Conservation (phyloP, 1,140 invertebrate species). For the Drepana arcuata region DNA sequence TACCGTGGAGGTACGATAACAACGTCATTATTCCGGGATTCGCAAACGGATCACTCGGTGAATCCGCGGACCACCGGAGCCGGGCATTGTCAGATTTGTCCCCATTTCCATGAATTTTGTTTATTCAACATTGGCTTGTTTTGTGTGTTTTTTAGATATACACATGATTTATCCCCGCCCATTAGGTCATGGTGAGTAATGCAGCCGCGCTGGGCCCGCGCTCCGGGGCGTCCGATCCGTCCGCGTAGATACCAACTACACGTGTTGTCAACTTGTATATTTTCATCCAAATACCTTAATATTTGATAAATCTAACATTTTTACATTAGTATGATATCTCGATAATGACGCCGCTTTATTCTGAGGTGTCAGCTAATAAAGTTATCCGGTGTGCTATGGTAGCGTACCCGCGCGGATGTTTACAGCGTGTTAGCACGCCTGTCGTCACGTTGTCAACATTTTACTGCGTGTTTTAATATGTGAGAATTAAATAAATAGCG, state of each 20-base stretch:
- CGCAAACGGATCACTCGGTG: slow-evolving; percentile 19
- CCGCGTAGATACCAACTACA: slow-evolving; percentile 58
- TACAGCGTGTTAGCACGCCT: slow-evolving; percentile 7
- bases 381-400: slow-evolving; percentile 10
- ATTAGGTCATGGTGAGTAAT: slow-evolving; percentile 63
- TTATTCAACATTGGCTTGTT: slow-evolving; percentile 51
- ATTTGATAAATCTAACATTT: slow-evolving; percentile 54
- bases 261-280: slow-evolving; percentile 67
- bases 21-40: slow-evolving; percentile 20
- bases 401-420: slow-evolving; percentile 1
- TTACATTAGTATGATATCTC: slow-evolving; percentile 44
- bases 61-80: slow-evolving; percentile 42
- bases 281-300: slow-evolving; percentile 59
- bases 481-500: too few species aligned
- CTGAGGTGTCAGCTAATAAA: slow-evolving; percentile 44
- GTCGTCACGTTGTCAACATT: slow-evolving; percentile 9
- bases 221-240: slow-evolving; percentile 52
- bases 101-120: slow-evolving; percentile 65
- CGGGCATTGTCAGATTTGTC: slow-evolving; percentile 55
- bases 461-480: slow-evolving; percentile 5
- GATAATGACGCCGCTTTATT: slow-evolving; percentile 46
- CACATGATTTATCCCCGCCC: slow-evolving; percentile 59
- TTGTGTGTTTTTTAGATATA: slow-evolving; percentile 44
- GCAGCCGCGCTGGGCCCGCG: slow-evolving; percentile 28
- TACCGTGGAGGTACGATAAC: too few species aligned